phyloP scores from a whole-genome alignment of 1,140 invertebrate genomes.

The Psix sp. region DNA sequence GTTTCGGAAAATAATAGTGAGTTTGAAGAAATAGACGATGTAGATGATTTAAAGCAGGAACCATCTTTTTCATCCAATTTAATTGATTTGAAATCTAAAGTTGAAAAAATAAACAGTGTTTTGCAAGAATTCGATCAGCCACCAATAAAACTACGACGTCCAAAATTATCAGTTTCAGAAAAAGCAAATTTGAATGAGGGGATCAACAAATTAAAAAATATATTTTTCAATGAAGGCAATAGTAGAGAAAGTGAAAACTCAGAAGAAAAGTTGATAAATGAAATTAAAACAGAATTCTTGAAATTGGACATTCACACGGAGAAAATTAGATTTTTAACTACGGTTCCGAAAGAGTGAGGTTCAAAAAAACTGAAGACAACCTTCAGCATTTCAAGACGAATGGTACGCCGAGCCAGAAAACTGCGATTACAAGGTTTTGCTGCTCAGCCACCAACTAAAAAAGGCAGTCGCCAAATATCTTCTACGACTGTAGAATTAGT shows the following conservation, averaged over 20 bases:
- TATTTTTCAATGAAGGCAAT: constrained; percentile 16
- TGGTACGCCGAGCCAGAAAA: constrained; percentile 23
- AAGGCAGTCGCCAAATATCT: constrained; percentile 9
- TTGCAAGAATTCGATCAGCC: constrained; percentile 22
- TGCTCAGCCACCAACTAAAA: constrained; percentile 1
- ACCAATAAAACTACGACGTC: constrained; percentile 40
- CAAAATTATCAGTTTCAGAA: constrained; percentile 24
- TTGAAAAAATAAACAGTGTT: constrained; percentile 25
- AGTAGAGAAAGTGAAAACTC: constrained; percentile 7
- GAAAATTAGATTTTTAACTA: constrained; percentile 30
- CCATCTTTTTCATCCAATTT: constrained; percentile 17
- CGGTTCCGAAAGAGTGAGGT: constrained; percentile 21
- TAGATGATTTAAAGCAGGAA: constrained; percentile 34
- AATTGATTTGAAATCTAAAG: constrained; percentile 21
- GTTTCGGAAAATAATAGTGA: constrained; percentile 13
- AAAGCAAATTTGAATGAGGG: constrained; percentile 24
- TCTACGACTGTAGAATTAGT: constrained; percentile 14
- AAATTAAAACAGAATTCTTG: constrained; percentile 27
- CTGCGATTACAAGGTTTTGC: constrained; percentile 11
- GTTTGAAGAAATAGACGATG: constrained; percentile 19
- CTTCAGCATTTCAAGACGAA: constrained; percentile 26
- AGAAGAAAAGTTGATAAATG: constrained; percentile 12
- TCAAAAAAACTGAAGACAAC: constrained; percentile 16
- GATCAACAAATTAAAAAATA: constrained; percentile 17
- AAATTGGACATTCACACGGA: constrained; percentile 15